Percentiles rank a stretch among this genome's conserved stretches.
Conservation (phyloP, 2,797 vertebrate genomes). For the Macropodus opercularis region DNA sequence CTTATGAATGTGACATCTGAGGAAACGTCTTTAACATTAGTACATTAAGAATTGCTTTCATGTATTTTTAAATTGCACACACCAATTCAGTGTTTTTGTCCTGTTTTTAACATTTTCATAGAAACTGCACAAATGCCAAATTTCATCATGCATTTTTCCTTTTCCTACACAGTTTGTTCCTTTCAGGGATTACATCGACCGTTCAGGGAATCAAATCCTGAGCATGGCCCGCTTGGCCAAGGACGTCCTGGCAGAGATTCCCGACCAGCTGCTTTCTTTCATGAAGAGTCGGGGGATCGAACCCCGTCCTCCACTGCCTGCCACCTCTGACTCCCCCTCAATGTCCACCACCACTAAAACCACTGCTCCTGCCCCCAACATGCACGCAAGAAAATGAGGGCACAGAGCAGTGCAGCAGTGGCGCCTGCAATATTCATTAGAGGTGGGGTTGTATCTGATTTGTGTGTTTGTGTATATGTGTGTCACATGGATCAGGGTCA, state of each 20-base stretch:
- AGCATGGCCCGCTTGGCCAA: slow-evolving; percentile 95
- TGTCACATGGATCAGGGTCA: slow-evolving; percentile 15
- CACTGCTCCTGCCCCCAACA: slow-evolving; percentile 45
- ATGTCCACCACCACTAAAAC: slow-evolving; percentile 47
- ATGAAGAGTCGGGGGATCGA: slow-evolving; percentile 88
- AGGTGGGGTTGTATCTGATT: slow-evolving; percentile 10
- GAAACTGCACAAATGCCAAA: background rate
- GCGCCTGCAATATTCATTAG: background rate
- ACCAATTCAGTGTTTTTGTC: too few relatives aligned
- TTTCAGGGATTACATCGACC: slow-evolving; percentile 94
- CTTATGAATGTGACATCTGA: too few relatives aligned
- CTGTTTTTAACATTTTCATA: too few relatives aligned
- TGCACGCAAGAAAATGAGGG: slow-evolving; percentile 49
- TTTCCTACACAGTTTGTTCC: slow-evolving; percentile 88
- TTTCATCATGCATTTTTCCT: background rate
- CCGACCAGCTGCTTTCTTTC: slow-evolving; percentile 90
- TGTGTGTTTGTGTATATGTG: slow-evolving; percentile 5
- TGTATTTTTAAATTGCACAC: too few relatives aligned
- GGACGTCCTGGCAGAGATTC: slow-evolving; percentile 90
- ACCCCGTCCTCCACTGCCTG: slow-evolving; percentile 77
- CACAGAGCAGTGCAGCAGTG: background rate
- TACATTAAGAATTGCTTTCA: too few relatives aligned
- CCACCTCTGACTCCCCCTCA: slow-evolving; percentile 43
- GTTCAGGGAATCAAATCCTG: slow-evolving; percentile 92
- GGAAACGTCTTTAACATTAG: too few relatives aligned